These are phyloP conservation scores for Habroteleia sp. DNA, from an alignment of 2,888 invertebrate genomes.

Conservation along the genomic window DNA sequence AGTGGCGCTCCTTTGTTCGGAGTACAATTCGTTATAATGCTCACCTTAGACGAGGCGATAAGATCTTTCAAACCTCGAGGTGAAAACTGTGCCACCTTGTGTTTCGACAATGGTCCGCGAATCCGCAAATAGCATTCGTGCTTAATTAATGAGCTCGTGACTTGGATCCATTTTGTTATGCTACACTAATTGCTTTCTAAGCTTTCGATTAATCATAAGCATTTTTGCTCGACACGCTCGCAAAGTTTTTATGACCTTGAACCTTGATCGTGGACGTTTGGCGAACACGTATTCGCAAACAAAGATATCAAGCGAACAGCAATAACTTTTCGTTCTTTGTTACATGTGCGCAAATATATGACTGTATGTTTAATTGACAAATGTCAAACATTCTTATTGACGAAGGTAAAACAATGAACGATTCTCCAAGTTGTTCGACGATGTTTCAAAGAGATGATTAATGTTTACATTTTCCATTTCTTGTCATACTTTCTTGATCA, in stretches of 20 bases:
- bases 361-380: constrained; percentile 4
- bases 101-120: constrained; percentile 16
- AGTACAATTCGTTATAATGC: constrained; percentile 32
- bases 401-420: neutral
- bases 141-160: constrained; percentile 8
- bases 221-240: neutral
- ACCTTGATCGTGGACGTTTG: constrained; percentile 2
- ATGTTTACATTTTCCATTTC: constrained; percentile 17
- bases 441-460: constrained; percentile 14
- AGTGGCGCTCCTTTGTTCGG: constrained; percentile 22
- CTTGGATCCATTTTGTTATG: neutral
- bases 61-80: constrained; percentile 19
- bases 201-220: constrained; percentile 7
- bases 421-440: constrained; percentile 1
- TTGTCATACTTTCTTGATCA: constrained; percentile 13
- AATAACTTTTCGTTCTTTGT: too few relatives aligned
- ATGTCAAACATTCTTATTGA: neutral
- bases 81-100: constrained; percentile 17
- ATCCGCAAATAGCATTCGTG: constrained; percentile 11
- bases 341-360: too few relatives aligned
- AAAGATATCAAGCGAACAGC: too few relatives aligned
- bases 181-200: constrained; percentile 2
- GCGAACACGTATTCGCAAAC: constrained; percentile 4
- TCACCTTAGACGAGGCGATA: constrained; percentile 23
- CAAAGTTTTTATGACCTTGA: neutral